Base-by-base conservation (phyloP, 2,888 invertebrate genomes). In the Pachycephus smyrnensis region DNA sequence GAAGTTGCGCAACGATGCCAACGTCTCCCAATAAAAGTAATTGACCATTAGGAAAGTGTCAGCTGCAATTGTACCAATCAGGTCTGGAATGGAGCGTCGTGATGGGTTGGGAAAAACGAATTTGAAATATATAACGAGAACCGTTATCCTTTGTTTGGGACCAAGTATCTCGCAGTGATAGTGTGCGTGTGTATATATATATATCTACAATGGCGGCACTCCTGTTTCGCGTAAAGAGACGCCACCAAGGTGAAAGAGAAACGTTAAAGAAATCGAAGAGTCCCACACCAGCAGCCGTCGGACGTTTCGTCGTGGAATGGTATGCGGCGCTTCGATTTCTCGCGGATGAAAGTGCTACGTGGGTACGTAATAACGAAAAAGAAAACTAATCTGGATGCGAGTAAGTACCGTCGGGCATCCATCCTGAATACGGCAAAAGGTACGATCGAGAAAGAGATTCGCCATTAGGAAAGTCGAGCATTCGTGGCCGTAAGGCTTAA, bases 311-410 rank as follows among this genome's bases (percentile, higher is more conserved):
- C 71, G 31, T 30, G 30, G n/a, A 71, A 71, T 23, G 55, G 55
- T 11, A 71, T 30, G 33, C 33, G 71, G 12, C 71, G 71, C n/a
- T n/a, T 32, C 74, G 74, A 74, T 74, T 74, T 74, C 74, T 74
- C 74, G 55, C 23, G 23, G 23, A 74, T 23, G 74, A 74, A 74
- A 74, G 74, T 74, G 1, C 23, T 23, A 55, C 55, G 55, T 9
- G 9, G 23, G 15, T 9, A 55, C 23, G 74, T 12, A 35, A n/a
- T 35, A 37, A 30, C 36, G 32, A 32, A 23, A 74, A 74, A 74
- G 74, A 74, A 74, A 74, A 31, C 36, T 74, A 74, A 74, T 74
- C 36, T 12, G 37, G 11, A 74, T 23, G 37, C 74, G 35, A n/a
- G 74, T 12, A 23, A 71, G 33, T 11, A 30, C 30, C 30, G 71